Evolutionary conservation across 2,888 invertebrate species (phyloP).

Genomic region (Allolobophora icterica): DNA sequence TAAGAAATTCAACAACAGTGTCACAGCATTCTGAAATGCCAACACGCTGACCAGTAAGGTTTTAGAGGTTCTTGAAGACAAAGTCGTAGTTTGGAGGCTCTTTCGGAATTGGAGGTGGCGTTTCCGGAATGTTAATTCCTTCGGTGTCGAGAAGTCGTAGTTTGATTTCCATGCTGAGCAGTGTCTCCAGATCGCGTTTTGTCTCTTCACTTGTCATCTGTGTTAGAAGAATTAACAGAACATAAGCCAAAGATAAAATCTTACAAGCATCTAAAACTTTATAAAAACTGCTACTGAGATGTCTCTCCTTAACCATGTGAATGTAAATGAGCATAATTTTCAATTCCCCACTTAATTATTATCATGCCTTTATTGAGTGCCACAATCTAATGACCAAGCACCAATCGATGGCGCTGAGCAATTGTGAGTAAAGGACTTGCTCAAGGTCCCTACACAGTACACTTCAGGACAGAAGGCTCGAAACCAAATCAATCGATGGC

Average conservation of each 20-base stretch:
- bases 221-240: conserved; percentile 46
- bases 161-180: conserved; percentile 95
- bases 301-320: too few relatives aligned
- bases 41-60: not conserved
- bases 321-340: not conserved
- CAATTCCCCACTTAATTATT: not conserved
- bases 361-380: too few relatives aligned
- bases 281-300: not conserved
- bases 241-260: too few relatives aligned
- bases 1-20: not conserved
- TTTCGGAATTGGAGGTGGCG: conserved; percentile 88
- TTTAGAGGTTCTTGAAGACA: conserved; percentile 50
- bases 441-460: too few relatives aligned
- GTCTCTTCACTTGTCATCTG: conserved; percentile 89
- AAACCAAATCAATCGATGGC: too few relatives aligned
- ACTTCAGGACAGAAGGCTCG: too few relatives aligned
- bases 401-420: too few relatives aligned
- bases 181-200: conserved; percentile 85
- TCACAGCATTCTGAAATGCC: not conserved
- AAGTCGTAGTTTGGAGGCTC: conserved; percentile 84
- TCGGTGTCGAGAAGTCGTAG: conserved; percentile 89
- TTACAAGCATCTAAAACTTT: not conserved
- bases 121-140: conserved; percentile 90
- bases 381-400: too few relatives aligned
- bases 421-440: too few relatives aligned